Percentiles rank a stretch among this genome's conserved stretches.
Evolutionary conservation across 1,140 invertebrate genomes (phyloP).

Genomic region (Hylaeus anthracinus): DNA sequence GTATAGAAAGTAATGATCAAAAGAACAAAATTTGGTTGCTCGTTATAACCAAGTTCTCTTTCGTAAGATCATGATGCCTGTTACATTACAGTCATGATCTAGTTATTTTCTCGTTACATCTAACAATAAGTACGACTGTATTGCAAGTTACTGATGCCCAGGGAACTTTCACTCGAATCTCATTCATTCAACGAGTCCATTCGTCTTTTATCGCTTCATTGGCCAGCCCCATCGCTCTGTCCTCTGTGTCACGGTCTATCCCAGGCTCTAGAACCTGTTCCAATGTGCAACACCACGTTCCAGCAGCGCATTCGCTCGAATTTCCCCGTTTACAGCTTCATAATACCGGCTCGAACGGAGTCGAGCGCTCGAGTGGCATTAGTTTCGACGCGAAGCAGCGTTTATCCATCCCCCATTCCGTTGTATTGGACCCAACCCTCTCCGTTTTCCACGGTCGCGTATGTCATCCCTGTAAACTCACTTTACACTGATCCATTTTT

Average conservation of each 20-base stretch:
- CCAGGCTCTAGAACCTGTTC: neutral
- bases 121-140: too few species aligned
- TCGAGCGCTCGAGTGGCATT: slow-evolving; percentile 37
- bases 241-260: slow-evolving; percentile 17
- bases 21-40: too few species aligned
- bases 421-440: neutral
- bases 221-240: slow-evolving; percentile 7
- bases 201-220: slow-evolving; percentile 25
- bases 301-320: slow-evolving; percentile 34
- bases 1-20: too few species aligned
- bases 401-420: slow-evolving; percentile 9
- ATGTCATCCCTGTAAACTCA: too few species aligned
- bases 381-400: slow-evolving; percentile 44
- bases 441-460: slow-evolving; percentile 37
- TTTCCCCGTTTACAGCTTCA: slow-evolving; percentile 53
- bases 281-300: slow-evolving; percentile 24
- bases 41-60: too few species aligned
- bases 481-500: too few species aligned
- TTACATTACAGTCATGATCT: too few species aligned
- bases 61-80: too few species aligned
- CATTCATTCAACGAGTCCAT: neutral
- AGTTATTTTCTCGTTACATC: too few species aligned
- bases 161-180: neutral
- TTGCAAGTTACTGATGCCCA: too few species aligned
- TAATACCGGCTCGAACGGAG: slow-evolving; percentile 8